Evolutionary conservation across 2,113 vertebrate genomes (phyloP).

Genomic region (Oplegnathus fasciatus): DNA sequence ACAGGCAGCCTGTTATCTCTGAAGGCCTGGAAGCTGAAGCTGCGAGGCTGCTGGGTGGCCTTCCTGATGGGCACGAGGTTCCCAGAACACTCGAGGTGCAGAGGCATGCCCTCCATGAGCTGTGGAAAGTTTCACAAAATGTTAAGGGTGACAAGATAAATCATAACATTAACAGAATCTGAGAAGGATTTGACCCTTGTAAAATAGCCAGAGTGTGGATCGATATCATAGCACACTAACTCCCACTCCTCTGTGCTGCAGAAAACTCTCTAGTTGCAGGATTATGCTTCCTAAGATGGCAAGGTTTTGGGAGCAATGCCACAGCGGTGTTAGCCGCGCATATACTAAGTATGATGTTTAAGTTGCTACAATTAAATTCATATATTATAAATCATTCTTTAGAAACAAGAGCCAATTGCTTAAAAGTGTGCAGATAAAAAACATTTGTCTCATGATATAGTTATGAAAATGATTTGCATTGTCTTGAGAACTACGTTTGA

Average conservation of each 20-base stretch:
- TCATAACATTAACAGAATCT: not conserved
- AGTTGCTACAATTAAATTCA: not conserved
- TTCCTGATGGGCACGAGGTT: conserved; percentile 95
- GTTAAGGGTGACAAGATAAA: conserved; percentile 6
- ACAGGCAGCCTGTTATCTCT: conserved; percentile 94
- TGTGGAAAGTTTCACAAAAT: conserved; percentile 62
- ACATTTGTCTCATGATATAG: no score
- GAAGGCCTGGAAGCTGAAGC: conserved; percentile 97
- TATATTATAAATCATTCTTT: not conserved
- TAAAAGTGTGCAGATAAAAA: not conserved
- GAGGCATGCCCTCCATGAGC: conserved; percentile 96
- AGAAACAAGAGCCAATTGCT: not conserved
- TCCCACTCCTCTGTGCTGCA: not conserved
- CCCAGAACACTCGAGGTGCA: conserved; percentile 94
- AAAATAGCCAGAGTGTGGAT: not conserved
- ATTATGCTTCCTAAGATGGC: not conserved
- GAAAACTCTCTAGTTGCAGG: not conserved
- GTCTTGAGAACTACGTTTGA: not conserved
- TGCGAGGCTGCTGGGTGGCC: conserved; percentile 92
- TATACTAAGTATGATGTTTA: not conserved
- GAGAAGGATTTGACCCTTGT: not conserved
- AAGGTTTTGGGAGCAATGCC: not conserved
- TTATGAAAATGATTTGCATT: not conserved
- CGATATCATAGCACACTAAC: not conserved
- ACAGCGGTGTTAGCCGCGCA: not conserved